Base-by-base conservation (phyloP, 2,113 vertebrate species). In the Halichoerus grypus region DNA sequence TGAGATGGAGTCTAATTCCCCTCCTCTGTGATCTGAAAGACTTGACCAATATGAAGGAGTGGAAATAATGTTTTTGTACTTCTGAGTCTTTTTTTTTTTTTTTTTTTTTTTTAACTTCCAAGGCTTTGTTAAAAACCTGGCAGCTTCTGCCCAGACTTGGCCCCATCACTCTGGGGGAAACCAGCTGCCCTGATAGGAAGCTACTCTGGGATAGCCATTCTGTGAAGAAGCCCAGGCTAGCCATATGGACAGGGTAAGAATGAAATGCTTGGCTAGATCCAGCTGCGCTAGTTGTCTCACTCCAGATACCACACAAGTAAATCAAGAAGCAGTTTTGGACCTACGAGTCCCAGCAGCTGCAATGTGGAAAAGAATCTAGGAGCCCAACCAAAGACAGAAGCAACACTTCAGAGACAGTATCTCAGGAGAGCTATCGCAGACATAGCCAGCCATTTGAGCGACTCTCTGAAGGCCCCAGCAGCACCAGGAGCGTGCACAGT, bases 261-360 rank as follows among this genome's bases (percentile, higher is more conserved):
- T 31, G n/a, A 65, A 28, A 5, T 6, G 7, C 15, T 49, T 95
- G 42, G 9, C 6, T 46, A 76, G 39, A 69, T 79, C 1, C 22
- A 57, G 7, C 28, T 65, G 1, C 67, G 90, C 14, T 26, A 46
- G 1, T 6, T 1, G 24, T 39, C 21, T 93, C 9, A 81, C 42
- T 2, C 8, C 77, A 82, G 8, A 31, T 5, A 88, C 12, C 11
- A 61, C 24, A 10, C 13, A 71, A 49, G 36, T 26, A 65, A 69
- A 57, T 19, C 13, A 51, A 22, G 33, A 59, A 10, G 14, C 11
- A 4, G 15, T 9, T 77, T 46, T 9, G 8, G 16, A 71, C 4
- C 2, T 26, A 71, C 0, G 3, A 31, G 65, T 14, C 11, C 5
- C 2, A 71, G 12, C 0, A 33, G 6, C 21, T 95, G 22, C 11